Percentiles rank a stretch among this genome's conserved stretches.
Evolutionary conservation across 2,888 invertebrate genomes (phyloP).

Genomic region (Druceiella hillmani): DNA sequence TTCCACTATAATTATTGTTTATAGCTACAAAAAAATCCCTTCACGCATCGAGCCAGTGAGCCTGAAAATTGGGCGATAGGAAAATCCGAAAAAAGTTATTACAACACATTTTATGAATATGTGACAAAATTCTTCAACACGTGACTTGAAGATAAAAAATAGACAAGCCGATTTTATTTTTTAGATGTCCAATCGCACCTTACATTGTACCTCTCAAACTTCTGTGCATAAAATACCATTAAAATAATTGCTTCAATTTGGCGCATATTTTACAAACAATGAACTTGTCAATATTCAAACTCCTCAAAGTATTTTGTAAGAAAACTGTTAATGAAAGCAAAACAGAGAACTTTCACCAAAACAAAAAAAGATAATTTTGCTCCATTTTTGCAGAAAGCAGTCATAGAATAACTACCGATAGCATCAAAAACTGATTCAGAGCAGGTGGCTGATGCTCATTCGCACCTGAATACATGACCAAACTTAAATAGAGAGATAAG

Average conservation of each 20-base stretch:
- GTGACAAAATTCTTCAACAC: conserved; percentile 7
- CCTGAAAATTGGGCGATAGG: conserved; percentile 9
- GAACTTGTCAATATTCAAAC: too few relatives aligned
- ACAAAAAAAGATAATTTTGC: conserved; percentile 14
- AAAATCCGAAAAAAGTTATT: conserved; percentile 6
- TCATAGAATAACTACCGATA: conserved; percentile 11
- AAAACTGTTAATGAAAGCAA: too few relatives aligned
- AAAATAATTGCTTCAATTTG: too few relatives aligned
- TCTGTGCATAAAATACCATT: too few relatives aligned
- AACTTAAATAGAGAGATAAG: too few relatives aligned
- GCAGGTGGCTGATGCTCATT: conserved; percentile 15
- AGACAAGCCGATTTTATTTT: conserved; percentile 8
- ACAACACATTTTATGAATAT: conserved; percentile 8
- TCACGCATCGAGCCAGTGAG: conserved; percentile 4
- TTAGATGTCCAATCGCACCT: conserved; percentile 10
- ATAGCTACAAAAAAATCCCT: conserved; percentile 8
- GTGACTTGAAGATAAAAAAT: conserved; percentile 8
- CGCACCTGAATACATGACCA: conserved; percentile 16
- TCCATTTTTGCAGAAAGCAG: conserved; percentile 11
- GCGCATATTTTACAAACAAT: too few relatives aligned
- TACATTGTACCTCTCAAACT: too few relatives aligned
- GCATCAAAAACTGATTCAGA: conserved; percentile 16
- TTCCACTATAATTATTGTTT: conserved; percentile 8
- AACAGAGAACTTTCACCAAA: too few relatives aligned
- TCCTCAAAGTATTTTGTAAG: too few relatives aligned